Percentiles rank a stretch among this genome's conserved stretches.
These are phyloP conservation scores for Choloepus hoffmanni DNA, from an alignment of 2,113 vertebrate species.

Conservation along the genomic window DNA sequence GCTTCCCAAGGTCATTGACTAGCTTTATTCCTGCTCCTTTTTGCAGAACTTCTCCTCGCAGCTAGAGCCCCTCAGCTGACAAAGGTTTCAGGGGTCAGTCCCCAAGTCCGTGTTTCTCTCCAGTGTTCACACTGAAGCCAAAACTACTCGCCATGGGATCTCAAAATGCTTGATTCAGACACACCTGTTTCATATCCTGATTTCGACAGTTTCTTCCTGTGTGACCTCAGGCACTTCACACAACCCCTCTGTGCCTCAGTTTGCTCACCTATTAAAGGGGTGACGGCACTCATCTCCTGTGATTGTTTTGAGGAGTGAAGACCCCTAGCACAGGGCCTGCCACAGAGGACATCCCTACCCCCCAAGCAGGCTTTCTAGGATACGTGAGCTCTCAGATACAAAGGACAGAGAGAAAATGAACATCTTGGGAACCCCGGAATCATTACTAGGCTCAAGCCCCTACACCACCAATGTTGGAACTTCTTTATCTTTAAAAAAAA, in stretches of 20 bases:
- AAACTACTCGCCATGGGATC: neutral
- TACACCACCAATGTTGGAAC: neutral
- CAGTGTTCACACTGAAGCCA: neutral
- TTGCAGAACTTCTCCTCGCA: neutral
- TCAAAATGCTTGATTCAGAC: neutral
- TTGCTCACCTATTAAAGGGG: neutral
- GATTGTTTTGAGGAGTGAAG: neutral
- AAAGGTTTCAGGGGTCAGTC: neutral
- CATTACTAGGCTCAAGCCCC: neutral
- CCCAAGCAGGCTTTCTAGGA: neutral
- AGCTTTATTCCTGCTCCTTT: conserved; percentile 32
- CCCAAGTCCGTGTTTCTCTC: neutral
- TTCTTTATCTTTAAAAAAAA: neutral
- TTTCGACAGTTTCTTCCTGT: neutral
- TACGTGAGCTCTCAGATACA: neutral
- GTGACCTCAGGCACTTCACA: conserved; percentile 30
- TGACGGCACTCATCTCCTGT: neutral
- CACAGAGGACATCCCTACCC: neutral
- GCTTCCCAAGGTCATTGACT: conserved; percentile 37
- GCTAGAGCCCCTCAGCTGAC: neutral
- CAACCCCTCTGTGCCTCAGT: neutral
- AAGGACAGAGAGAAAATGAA: neutral
- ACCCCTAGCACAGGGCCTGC: neutral
- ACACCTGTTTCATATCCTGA: neutral
- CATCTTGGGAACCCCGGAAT: neutral